Conservation (phyloP, 2,797 vertebrate genomes). For the Labroides dimidiatus region DNA sequence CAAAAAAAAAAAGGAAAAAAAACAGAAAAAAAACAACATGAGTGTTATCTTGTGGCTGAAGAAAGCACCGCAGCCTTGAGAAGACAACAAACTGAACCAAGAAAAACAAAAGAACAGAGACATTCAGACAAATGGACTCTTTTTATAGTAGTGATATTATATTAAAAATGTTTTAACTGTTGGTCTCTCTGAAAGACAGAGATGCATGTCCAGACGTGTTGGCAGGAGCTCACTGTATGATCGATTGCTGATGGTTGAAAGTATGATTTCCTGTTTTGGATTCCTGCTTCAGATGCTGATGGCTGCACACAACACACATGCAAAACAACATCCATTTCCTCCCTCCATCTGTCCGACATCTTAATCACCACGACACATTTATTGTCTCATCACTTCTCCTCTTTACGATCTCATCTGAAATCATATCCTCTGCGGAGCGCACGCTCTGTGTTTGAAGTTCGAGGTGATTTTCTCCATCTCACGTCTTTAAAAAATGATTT, state of each 20-base stretch:
- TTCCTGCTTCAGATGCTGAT: conserved; percentile 40
- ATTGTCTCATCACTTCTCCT: conserved; percentile 22
- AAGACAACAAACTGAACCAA: conserved; percentile 64
- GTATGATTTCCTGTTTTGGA: conserved; percentile 36
- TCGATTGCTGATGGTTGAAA: conserved; percentile 28
- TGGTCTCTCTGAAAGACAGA: conserved; percentile 79
- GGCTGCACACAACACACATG: conserved; percentile 24
- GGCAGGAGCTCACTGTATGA: conserved; percentile 40
- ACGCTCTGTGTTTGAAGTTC: neutral
- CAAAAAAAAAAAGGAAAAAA: no score
- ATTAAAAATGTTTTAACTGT: conserved; percentile 75
- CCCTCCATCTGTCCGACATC: conserved; percentile 28
- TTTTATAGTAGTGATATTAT: conserved; percentile 84
- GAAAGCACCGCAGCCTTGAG: conserved; percentile 75
- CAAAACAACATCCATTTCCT: conserved; percentile 23
- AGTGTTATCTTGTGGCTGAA: conserved; percentile 74
- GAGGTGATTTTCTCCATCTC: neutral
- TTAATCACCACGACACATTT: conserved; percentile 24
- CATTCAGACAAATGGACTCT: conserved; percentile 67
- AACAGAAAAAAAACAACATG: conserved; percentile 75
- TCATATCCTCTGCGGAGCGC: neutral
- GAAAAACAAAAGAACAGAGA: conserved; percentile 51
- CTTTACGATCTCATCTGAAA: conserved; percentile 28
- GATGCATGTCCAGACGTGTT: conserved; percentile 70
- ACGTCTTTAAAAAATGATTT: conserved; percentile 8